Evolutionary conservation across 2,113 vertebrate species (phyloP), one percentile per base, ranked within the genome.

Genomic region (Erythrocebus patas): DNA sequence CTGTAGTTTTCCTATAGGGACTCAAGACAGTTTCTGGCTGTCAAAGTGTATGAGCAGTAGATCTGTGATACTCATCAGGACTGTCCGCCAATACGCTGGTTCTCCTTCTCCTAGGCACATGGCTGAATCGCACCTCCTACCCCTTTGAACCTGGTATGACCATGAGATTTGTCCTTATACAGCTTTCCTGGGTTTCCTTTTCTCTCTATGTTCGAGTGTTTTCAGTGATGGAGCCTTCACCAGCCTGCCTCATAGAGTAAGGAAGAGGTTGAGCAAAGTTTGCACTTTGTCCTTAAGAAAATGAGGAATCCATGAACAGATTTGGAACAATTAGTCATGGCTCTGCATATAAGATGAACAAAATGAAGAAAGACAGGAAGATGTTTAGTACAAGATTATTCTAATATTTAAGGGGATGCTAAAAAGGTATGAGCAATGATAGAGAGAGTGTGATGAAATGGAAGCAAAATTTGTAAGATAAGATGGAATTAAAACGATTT

Each of bases 211-310:
- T 75, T 30, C 68, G 14, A 68, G n/a, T 25, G 0, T 52, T 84
- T 43, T 5, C 6, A 43, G 66, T 64, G 17, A 48, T 43, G 38
- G 57, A 72, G 17, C 11, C 27, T 70, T 48, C 35, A 55, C n/a
- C 35, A 32, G 0, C 30, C 43, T 79, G 5, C 55, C 57, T 91
- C 40, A 79, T 6, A 66, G n/a, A 35, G 18, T 25, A 93, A 11
- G 14, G 25, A 3, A 61, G 59, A 88, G 18, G 45, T 8, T 52
- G 13, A 87, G 3, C 23, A 87, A 90, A 88, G 18, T 32, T 64
- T 88, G 13, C 8, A 52, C 32, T 83, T 55, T 86, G 40, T 80
- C 30, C 70, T 93, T 93, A 93, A 55, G 43, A 92, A 70, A 88
- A 91, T 7, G 6, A 3, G 3, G 1, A 50, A 23, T 25, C 1